A percentile compares a stretch with the other conserved stretches of the same genome.
Conservation (phyloP, 2,113 vertebrate species). For the Ginglymostoma cirratum region DNA sequence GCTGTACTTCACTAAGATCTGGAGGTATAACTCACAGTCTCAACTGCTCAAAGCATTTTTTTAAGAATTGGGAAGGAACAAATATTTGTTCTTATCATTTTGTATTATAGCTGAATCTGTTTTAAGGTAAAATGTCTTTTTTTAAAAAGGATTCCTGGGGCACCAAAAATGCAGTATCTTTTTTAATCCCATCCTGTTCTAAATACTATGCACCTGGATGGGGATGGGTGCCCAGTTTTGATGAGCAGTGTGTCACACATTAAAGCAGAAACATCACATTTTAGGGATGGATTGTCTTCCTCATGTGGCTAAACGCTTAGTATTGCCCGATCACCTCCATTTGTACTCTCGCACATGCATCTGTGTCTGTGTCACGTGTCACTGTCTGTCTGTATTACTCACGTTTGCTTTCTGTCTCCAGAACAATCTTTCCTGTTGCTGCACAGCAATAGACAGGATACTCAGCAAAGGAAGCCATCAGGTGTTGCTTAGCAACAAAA, state of each 20-base stretch:
- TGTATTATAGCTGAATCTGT: background rate
- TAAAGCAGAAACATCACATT: background rate
- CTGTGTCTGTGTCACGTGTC: background rate
- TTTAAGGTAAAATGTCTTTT: background rate
- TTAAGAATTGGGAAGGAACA: background rate
- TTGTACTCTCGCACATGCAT: no score
- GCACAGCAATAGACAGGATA: background rate
- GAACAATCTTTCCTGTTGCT: background rate
- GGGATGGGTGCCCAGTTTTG: background rate
- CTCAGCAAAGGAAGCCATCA: constrained; percentile 16
- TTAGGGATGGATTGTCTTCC: background rate
- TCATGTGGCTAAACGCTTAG: background rate
- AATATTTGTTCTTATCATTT: background rate
- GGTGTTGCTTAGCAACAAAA: constrained; percentile 16
- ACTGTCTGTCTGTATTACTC: background rate
- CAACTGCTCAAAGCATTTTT: background rate
- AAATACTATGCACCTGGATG: background rate
- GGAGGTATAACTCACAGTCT: background rate
- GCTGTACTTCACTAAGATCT: no score
- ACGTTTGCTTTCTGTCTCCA: constrained; percentile 9
- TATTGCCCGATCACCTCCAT: background rate
- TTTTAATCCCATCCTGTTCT: background rate
- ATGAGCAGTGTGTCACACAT: background rate
- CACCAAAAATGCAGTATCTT: background rate
- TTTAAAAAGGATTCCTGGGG: background rate